Evolutionary conservation across 2,113 vertebrate genomes (phyloP), one percentile per base, ranked within the genome.

Genomic region (Pelecanoides urinatrix): DNA sequence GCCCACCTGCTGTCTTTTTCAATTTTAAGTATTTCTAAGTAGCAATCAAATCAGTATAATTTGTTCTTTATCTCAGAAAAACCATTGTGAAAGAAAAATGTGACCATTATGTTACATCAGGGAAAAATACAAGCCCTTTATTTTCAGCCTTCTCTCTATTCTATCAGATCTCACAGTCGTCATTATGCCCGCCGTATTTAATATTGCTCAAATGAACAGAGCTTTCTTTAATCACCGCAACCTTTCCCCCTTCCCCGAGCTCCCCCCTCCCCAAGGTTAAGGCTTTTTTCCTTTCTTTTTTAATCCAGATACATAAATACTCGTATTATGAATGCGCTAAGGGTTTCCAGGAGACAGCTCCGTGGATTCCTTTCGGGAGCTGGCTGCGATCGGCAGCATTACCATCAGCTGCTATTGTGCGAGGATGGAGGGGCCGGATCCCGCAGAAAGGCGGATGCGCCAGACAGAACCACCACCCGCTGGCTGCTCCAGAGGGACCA

Each of bases 21-120:
- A 98, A 98, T 98, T 98, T 98, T 98, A 98, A 98, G 98, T 98
- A 98, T 98, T 98, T 98, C 98, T 98, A 98, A 98, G 98, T 98
- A 98, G 98, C 98, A 98, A 98, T 98, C 98, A 98, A 98, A 98
- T 98, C 98, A 98, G 98, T 98, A 98, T 98, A 98, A 98, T 98
- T 98, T 98, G 98, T 98, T 98, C 98, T 98, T 98, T 98, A 98
- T 98, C 98, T 98, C 97, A 96, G 98, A 98, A 98, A 98, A 98
- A 98, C 97, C 98, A 98, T 98, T 98, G 98, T 98, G 98, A 97
- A 98, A 98, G 98, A 98, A 98, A 98, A 98, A 98, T 98, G 98
- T 98, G 98, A 98, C 98, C 98, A 98, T 98, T 98, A 98, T 98
- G 98, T 98, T 98, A 98, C 98, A 98, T 98, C 98, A 98, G 98